Evolutionary conservation across 2,797 vertebrate species (phyloP), one percentile per base, ranked within the genome.

Genomic region (Lepus oiostolus): DNA sequence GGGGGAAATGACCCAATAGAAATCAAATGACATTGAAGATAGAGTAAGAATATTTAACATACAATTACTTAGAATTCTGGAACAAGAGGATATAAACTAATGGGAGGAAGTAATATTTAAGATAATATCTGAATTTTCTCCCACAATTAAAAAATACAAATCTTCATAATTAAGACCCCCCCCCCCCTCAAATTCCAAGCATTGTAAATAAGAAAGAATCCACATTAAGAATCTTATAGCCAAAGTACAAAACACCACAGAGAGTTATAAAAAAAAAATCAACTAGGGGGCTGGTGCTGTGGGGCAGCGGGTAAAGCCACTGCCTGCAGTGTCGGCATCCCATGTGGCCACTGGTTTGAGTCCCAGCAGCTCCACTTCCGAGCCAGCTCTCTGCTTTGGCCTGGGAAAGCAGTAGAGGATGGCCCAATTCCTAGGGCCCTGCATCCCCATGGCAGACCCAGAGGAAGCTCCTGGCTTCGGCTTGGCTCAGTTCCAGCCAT

Each of bases 61-160:
- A 32, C 9, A 62, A 81, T 91, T 72, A 72, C 47, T 94, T 91
- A 38, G 28, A 93, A 93, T 94, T 88, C 19, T 72, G 10, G 47
- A 77, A 89, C 5, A 71, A 77, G 47, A 38, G 54, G 30, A 83
- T 3, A 65, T 19, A 88, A 80, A 88, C 35, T n/a, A 91, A 76
- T 75, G 24, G 5, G 14, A 92, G 85, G 12, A 81, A 85, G 14
- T 80, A 68, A 86, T 71, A 89, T 85, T 79, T 93, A 52, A 86
- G 35, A 28, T 68, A 89, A 30, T 91, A 88, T 86, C 11, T 60
- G 35, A 82, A 50, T 79, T 91, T 82, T 82, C 70, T 38, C 26
- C 30, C 32, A 65, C 26, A 94, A 80, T 47, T 71, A 13, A 93
- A 96, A 96, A 91, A 21, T 26, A 88, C 58, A 65, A 80, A 90